Evolutionary conservation across 2,888 invertebrate species (phyloP).

Genomic region (Steinernema hermaphroditum): DNA sequence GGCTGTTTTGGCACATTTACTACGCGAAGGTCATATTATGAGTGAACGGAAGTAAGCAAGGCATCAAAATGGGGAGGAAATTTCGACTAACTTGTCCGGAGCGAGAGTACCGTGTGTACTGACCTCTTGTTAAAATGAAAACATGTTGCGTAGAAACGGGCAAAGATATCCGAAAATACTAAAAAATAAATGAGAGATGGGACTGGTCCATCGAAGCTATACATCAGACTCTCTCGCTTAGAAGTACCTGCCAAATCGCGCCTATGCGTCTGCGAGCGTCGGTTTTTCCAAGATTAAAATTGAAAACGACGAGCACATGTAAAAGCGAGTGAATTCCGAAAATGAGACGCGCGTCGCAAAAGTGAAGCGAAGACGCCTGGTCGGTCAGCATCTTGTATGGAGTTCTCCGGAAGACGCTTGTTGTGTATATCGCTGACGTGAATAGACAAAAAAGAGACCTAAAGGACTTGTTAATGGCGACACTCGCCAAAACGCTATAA

Average conservation of each 20-base stretch:
- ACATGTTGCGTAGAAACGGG: neutral
- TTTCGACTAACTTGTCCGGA: too few species aligned
- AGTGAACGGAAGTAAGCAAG: too few species aligned
- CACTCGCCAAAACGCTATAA: constrained; percentile 14
- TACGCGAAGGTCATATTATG: too few species aligned
- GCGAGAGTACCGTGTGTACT: too few species aligned
- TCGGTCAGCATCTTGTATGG: neutral
- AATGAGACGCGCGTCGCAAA: neutral
- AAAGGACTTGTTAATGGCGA: constrained; percentile 7
- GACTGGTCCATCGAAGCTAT: too few species aligned
- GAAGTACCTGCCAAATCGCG: neutral
- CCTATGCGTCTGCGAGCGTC: neutral
- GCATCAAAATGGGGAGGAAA: too few species aligned
- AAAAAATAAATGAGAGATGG: neutral
- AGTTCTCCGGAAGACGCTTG: neutral
- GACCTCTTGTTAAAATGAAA: neutral
- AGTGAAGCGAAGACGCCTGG: too few species aligned
- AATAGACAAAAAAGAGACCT: constrained; percentile 8
- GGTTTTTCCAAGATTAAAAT: constrained; percentile 5
- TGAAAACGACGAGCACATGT: neutral
- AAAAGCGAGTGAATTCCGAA: neutral
- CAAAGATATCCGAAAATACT: neutral
- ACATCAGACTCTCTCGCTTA: neutral
- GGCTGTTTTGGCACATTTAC: too few species aligned
- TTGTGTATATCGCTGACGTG: neutral